These are phyloP conservation scores for Serrognathus titanus DNA, from an alignment of 2,888 invertebrate species.

Conservation along the genomic window DNA sequence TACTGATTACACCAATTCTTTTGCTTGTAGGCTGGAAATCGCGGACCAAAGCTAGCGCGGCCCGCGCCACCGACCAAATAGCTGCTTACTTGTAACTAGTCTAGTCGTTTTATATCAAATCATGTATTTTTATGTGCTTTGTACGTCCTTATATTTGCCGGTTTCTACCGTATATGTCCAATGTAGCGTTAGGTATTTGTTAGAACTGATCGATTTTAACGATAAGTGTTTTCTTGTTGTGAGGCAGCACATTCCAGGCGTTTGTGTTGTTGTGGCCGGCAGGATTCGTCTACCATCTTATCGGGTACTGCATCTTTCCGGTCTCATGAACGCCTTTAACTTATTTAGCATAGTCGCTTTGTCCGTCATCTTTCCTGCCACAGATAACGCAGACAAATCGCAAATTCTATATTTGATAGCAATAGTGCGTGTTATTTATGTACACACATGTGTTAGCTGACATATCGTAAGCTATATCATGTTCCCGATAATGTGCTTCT, in stretches of 20 bases:
- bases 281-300: slow-evolving; percentile 23
- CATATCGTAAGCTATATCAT: slow-evolving; percentile 33
- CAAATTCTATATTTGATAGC: slow-evolving; percentile 46
- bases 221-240: slow-evolving; percentile 48
- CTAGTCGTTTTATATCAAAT: slow-evolving; percentile 50
- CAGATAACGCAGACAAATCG: slow-evolving; percentile 38
- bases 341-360: slow-evolving; percentile 44
- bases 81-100: slow-evolving; percentile 44
- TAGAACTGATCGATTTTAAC: slow-evolving; percentile 47
- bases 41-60: slow-evolving; percentile 47
- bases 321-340: slow-evolving; percentile 27
- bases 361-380: slow-evolving; percentile 52
- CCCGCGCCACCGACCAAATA: slow-evolving; percentile 44
- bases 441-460: slow-evolving; percentile 37
- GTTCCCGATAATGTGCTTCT: slow-evolving; percentile 50
- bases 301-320: slow-evolving; percentile 22
- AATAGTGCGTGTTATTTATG: slow-evolving; percentile 43
- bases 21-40: slow-evolving; percentile 49
- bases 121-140: slow-evolving; percentile 49
- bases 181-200: slow-evolving; percentile 35
- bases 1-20: slow-evolving; percentile 44
- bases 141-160: slow-evolving; percentile 41
- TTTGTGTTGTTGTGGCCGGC: slow-evolving; percentile 43
- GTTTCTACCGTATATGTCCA: slow-evolving; percentile 27
- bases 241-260: slow-evolving; percentile 40